These are phyloP conservation scores for Polylopha cassiicola DNA, from an alignment of 2,888 invertebrate species.

Conservation along the genomic window DNA sequence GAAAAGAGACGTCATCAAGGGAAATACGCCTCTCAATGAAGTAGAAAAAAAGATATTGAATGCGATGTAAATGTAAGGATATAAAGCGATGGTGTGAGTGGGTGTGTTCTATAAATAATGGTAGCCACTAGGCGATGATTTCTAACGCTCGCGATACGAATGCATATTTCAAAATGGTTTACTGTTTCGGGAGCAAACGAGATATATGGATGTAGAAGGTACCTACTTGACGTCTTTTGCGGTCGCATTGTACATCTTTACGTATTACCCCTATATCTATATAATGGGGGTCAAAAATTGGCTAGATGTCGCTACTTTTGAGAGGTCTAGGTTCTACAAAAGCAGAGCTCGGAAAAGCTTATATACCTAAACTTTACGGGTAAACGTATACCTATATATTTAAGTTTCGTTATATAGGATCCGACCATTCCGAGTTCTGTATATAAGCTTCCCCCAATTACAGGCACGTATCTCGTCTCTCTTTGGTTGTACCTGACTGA, in stretches of 20 bases:
- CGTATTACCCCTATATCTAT: neutral
- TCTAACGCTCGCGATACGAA: conserved; percentile 31
- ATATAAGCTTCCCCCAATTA: too few species aligned
- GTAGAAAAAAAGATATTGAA: conserved; percentile 29
- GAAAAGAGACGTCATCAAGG: conserved; percentile 54
- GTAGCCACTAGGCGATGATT: conserved; percentile 33
- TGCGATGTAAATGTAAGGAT: conserved; percentile 24
- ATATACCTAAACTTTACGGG: too few species aligned
- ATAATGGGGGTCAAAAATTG: too few species aligned
- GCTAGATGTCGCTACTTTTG: too few species aligned
- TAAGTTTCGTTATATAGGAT: too few species aligned
- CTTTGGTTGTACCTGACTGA: too few species aligned
- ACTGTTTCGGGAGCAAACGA: conserved; percentile 9
- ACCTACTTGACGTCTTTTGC: conserved; percentile 5
- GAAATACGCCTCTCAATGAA: conserved; percentile 42
- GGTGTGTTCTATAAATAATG: conserved; percentile 33
- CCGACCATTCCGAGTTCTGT: too few species aligned
- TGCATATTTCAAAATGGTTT: conserved; percentile 18
- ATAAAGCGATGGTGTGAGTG: conserved; percentile 22
- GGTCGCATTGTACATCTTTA: too few species aligned
- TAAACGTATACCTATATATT: too few species aligned
- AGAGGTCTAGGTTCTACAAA: too few species aligned
- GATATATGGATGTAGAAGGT: conserved; percentile 5
- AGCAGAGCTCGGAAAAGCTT: too few species aligned
- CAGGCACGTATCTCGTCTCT: too few species aligned